Evolutionary conservation across 2,113 vertebrate genomes (phyloP).

Genomic region (Vidua macroura): DNA sequence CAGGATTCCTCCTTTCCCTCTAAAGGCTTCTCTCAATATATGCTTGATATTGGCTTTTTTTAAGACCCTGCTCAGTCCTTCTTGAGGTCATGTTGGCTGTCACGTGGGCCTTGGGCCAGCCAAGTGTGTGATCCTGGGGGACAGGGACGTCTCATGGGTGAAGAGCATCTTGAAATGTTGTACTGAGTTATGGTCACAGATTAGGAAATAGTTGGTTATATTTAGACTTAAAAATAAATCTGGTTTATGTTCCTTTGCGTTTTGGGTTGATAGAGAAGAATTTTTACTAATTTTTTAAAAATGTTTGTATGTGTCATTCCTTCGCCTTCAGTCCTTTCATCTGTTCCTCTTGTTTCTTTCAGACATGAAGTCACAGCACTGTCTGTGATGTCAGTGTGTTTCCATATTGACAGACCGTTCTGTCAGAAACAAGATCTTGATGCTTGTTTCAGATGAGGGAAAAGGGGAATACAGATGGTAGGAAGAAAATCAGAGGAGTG

Average conservation of each 20-base stretch:
- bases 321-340: constrained; percentile 47
- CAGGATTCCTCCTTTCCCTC: background rate
- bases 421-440: constrained; percentile 64
- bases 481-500: constrained; percentile 33
- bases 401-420: constrained; percentile 61
- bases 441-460: constrained; percentile 62
- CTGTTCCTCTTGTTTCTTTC: constrained; percentile 59
- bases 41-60: background rate
- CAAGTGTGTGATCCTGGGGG: background rate
- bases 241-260: background rate
- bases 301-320: constrained; percentile 36
- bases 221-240: constrained; percentile 29
- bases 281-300: constrained; percentile 30
- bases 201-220: background rate
- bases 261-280: background rate
- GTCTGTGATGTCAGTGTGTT: constrained; percentile 63
- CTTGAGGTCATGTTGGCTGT: background rate
- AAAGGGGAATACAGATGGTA: constrained; percentile 58
- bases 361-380: constrained; percentile 63
- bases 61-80: background rate
- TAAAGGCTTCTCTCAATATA: background rate
- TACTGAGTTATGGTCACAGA: background rate
- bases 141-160: background rate
- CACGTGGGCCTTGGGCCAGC: background rate
- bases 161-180: background rate